Evolutionary conservation across 2,113 vertebrate species (phyloP).

Genomic region (Ramphastos sulfuratus): DNA sequence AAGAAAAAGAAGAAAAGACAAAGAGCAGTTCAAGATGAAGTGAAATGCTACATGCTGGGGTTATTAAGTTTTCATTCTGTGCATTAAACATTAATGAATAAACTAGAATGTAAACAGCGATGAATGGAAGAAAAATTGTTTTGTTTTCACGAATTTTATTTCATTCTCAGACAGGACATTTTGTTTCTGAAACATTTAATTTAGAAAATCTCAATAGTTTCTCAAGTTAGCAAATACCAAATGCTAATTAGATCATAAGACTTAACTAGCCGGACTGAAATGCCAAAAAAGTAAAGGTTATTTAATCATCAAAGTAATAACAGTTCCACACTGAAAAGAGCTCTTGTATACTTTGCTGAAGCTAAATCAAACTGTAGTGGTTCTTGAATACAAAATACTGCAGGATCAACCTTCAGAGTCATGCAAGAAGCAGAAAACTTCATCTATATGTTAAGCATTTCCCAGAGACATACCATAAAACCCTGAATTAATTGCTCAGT

Average conservation of each 20-base stretch:
- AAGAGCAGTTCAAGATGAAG: neutral
- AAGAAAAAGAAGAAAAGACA: neutral
- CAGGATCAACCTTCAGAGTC: neutral
- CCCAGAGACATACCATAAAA: neutral
- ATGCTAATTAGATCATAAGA: slow-evolving; percentile 75
- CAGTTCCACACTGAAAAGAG: neutral
- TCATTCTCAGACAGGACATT: slow-evolving; percentile 55
- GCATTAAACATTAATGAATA: slow-evolving; percentile 72
- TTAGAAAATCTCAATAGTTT: slow-evolving; percentile 63
- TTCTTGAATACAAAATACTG: neutral
- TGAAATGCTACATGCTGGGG: slow-evolving; percentile 31
- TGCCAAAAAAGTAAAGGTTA: slow-evolving; percentile 71
- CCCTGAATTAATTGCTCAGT: neutral
- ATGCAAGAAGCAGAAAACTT: neutral
- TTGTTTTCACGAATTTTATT: slow-evolving; percentile 51
- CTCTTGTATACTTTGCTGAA: neutral
- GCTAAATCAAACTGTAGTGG: neutral
- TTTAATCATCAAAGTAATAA: slow-evolving; percentile 64
- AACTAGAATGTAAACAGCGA: slow-evolving; percentile 61
- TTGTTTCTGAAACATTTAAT: slow-evolving; percentile 70
- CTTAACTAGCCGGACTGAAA: slow-evolving; percentile 68
- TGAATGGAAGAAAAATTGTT: slow-evolving; percentile 41
- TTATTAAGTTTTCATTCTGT: slow-evolving; percentile 73
- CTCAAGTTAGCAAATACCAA: slow-evolving; percentile 72
- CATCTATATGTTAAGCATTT: neutral